Conservation (phyloP, 53 echinoderm and acorn worm species). For the Echinarachnius parma region DNA sequence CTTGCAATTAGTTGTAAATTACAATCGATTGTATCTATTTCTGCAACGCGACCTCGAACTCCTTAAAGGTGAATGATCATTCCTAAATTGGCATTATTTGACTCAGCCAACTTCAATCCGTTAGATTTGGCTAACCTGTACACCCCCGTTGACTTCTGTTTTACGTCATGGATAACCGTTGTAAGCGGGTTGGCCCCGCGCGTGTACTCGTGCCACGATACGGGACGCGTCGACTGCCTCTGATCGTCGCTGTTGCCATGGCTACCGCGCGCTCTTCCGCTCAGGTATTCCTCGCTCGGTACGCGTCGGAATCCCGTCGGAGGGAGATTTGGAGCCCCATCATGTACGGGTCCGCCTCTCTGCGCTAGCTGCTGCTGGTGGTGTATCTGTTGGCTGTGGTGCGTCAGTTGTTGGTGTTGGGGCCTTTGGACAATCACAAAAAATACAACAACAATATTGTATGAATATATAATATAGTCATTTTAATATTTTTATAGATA, state of each 20-base stretch:
- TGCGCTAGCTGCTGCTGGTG: conserved; percentile 3
- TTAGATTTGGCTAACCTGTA: background rate
- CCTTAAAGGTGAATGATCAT: too few species aligned
- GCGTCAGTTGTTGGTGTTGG: background rate
- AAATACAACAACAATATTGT: too few species aligned
- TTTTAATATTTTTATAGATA: too few species aligned
- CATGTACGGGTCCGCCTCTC: background rate
- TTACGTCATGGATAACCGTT: conserved; percentile 1
- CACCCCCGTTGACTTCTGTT: background rate
- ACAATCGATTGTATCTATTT: too few species aligned
- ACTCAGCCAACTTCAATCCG: too few species aligned
- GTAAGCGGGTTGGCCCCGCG: background rate
- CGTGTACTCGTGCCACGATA: conserved; percentile 39
- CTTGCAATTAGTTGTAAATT: too few species aligned
- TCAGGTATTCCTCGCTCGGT: conserved; percentile 16
- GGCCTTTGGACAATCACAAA: background rate
- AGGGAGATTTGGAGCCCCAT: background rate
- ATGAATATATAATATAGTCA: too few species aligned
- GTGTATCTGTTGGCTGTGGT: conserved; percentile 23
- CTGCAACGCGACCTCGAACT: too few species aligned
- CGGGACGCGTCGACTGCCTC: background rate
- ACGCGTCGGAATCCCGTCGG: background rate
- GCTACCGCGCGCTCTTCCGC: background rate
- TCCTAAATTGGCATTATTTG: too few species aligned
- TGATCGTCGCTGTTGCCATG: background rate